These are phyloP conservation scores for Lepeophtheirus nordmannii DNA, from an alignment of 2,888 invertebrate species.

Conservation along the genomic window DNA sequence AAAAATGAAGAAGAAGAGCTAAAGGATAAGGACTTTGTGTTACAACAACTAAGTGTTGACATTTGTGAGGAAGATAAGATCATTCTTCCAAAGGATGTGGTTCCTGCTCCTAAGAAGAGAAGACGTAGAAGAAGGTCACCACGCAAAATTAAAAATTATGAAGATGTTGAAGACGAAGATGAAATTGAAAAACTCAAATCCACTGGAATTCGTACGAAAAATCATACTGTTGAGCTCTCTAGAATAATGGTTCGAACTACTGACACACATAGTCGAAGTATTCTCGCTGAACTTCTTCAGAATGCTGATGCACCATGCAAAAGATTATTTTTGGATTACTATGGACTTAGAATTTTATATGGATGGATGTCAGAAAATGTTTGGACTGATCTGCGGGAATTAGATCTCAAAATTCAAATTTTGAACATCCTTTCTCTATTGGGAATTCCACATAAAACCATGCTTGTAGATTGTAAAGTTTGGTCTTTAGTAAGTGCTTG, in stretches of 20 bases:
- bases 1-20: neutral
- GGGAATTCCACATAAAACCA: constrained; percentile 82
- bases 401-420: constrained; percentile 21
- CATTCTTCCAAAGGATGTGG: constrained; percentile 27
- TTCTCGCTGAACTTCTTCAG: constrained; percentile 59
- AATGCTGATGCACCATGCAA: constrained; percentile 60
- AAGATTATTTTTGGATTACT: constrained; percentile 72
- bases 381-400: constrained; percentile 27
- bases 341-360: constrained; percentile 73
- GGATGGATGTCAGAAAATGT: constrained; percentile 69
- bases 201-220: constrained; percentile 69
- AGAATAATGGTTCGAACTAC: constrained; percentile 85
- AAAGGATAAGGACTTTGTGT: neutral
- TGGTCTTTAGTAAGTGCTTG: constrained; percentile 68
- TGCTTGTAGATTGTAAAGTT: constrained; percentile 80
- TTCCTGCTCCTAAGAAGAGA: constrained; percentile 26
- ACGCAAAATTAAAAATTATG: constrained; percentile 23
- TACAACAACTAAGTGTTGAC: no score
- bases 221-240: constrained; percentile 71
- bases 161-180: constrained; percentile 47
- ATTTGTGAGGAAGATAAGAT: neutral
- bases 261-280: constrained; percentile 50
- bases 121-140: constrained; percentile 34
- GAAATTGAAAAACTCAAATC: constrained; percentile 63
- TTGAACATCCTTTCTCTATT: constrained; percentile 63